Base-by-base conservation (phyloP, 2,888 invertebrate genomes). In the Ceramica pisi region DNA sequence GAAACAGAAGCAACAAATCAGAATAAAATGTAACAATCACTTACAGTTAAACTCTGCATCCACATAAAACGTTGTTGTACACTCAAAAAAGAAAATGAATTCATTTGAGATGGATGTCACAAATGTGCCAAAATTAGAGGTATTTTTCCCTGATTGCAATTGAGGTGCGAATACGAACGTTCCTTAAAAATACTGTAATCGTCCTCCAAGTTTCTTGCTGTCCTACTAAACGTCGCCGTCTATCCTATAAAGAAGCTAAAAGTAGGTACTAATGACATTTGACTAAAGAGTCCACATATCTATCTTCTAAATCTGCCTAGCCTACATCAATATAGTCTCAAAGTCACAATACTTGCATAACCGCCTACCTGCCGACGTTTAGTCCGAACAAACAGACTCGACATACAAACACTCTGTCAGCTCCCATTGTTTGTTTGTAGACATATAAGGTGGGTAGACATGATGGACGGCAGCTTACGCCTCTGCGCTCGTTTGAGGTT, bases 371-470 rank as follows among this genome's bases (percentile, higher is more conserved):
- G 89, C 89, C 90, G 88, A 90, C 80, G 70, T 70, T 81, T 75
- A 86, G 89, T 90, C 75, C 83, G 83, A 79, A 90, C 89, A 93
- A 93, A 93, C 91, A 94, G 55, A 80, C 88, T 89, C 67, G 75
- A 90, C 89, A 94, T 92, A 93, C 91, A 93, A 86, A 67, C 38
- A 88, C 85, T 84, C 88, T 89, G 92, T 87, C 92, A 92, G 93
- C 92, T 91, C 87, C 93, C 85, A 93, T 94, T 94, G 94, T 94
- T 87, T 92, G 90, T 89, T 87, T 81, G 79, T 81, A 78, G 81
- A 59, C 74, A 81, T 71, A 70, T 56, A 77, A 64, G 67, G 74
- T 76, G 71, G 77, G 80, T 67, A 72, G 51, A 14, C 80, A 50
- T 77, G 65, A 71, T 48, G 64, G 71, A 80, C 44, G 48, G 26